phyloP scores from a whole-genome alignment of 2,113 vertebrate genomes.

The Spea multiplicata region DNA sequence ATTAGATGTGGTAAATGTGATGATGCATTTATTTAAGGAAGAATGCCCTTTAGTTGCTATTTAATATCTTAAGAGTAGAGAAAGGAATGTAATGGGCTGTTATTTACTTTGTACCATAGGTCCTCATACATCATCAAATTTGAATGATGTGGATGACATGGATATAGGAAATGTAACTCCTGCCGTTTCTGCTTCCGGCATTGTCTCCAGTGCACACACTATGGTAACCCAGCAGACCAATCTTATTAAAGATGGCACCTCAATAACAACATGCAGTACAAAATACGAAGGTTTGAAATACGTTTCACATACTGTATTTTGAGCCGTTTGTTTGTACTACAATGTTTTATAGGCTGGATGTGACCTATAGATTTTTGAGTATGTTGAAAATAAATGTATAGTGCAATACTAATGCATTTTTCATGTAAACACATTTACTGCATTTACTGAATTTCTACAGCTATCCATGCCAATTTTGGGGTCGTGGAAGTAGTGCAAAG shows the following conservation, averaged over 20 bases:
- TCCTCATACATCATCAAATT: constrained; percentile 66
- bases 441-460: no score
- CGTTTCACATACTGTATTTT: constrained; percentile 72
- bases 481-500: no score
- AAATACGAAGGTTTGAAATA: constrained; percentile 74
- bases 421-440: no score
- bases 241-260: constrained; percentile 76
- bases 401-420: no score
- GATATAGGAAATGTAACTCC: constrained; percentile 67
- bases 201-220: constrained; percentile 65
- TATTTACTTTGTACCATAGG: constrained; percentile 58
- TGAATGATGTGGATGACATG: constrained; percentile 69
- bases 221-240: constrained; percentile 72
- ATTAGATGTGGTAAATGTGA: no score
- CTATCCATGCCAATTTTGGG: no score
- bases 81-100: constrained; percentile 39
- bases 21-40: constrained; percentile 1
- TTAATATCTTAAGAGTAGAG: neutral
- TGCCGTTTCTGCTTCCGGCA: constrained; percentile 64
- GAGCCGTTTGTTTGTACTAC: constrained; percentile 58
- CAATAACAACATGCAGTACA: constrained; percentile 70
- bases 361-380: no score
- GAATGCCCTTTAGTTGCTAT: constrained; percentile 30
- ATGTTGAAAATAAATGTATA: no score
- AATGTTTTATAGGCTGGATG: no score